Conservation (phyloP, 2,888 invertebrate genomes). For the Philereme transversata region DNA sequence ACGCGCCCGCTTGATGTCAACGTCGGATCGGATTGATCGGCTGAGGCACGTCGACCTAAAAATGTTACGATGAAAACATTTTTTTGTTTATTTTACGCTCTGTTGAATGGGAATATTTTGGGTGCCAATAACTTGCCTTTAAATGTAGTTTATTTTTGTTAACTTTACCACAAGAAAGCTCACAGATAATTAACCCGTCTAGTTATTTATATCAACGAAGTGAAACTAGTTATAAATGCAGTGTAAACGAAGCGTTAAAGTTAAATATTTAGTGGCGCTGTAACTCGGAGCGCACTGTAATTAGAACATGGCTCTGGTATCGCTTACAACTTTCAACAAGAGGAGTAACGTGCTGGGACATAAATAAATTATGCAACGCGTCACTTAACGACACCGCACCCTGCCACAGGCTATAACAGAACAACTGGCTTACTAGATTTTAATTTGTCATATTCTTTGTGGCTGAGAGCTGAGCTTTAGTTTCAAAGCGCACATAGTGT, state of each 20-base stretch:
- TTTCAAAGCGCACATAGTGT: too few relatives aligned
- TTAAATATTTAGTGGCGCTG: slow-evolving; percentile 36
- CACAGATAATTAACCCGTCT: slow-evolving; percentile 10
- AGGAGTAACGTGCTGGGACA: slow-evolving; percentile 74
- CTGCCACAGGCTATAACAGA: slow-evolving; percentile 23
- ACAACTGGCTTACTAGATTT: slow-evolving; percentile 15
- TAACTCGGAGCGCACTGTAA: slow-evolving; percentile 33
- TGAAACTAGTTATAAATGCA: slow-evolving; percentile 29
- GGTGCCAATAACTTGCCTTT: background rate
- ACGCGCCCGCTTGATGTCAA: slow-evolving; percentile 56
- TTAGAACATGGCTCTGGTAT: slow-evolving; percentile 49
- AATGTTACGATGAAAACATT: slow-evolving; percentile 28
- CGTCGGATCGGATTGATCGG: slow-evolving; percentile 63
- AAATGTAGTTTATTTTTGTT: too few relatives aligned
- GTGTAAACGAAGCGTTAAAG: slow-evolving; percentile 30
- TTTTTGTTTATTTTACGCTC: slow-evolving; percentile 26
- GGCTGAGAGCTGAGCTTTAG: too few relatives aligned
- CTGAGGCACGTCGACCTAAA: slow-evolving; percentile 42
- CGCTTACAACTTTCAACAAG: slow-evolving; percentile 61
- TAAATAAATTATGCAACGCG: slow-evolving; percentile 79
- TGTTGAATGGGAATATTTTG: slow-evolving; percentile 13
- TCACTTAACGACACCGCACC: slow-evolving; percentile 64
- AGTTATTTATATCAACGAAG: slow-evolving; percentile 22
- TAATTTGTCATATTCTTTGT: too few relatives aligned
- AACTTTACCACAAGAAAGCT: too few relatives aligned